These are phyloP conservation scores for Turnix velox DNA, from an alignment of 2,113 vertebrate species.

Conservation along the genomic window DNA sequence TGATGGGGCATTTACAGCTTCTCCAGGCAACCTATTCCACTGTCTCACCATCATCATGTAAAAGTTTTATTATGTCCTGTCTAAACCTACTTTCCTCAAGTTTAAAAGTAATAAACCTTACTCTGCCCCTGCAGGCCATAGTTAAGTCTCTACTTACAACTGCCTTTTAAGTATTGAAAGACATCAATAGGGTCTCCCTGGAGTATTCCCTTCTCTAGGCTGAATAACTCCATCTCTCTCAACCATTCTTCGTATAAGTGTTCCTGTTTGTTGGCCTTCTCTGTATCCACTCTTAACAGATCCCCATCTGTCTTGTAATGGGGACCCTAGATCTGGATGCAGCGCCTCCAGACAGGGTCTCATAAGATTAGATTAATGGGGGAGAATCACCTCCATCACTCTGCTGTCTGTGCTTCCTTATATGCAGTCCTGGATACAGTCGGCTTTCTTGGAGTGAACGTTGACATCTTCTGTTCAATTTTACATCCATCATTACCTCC, in stretches of 20 bases:
- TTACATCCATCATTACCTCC: background rate
- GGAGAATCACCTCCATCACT: background rate
- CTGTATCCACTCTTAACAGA: background rate
- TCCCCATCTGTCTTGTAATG: background rate
- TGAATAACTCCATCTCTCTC: background rate
- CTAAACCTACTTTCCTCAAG: background rate
- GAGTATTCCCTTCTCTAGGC: background rate
- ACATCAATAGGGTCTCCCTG: background rate
- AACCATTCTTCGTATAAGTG: background rate
- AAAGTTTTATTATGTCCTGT: background rate
- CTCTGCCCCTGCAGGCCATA: background rate
- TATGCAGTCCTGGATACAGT: background rate
- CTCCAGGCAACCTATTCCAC: background rate
- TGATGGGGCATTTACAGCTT: background rate
- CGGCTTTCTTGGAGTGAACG: background rate
- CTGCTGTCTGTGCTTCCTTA: rapidly evolving
- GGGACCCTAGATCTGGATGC: background rate
- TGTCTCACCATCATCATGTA: background rate
- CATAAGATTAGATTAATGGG: background rate
- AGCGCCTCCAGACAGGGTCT: background rate
- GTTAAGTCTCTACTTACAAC: background rate
- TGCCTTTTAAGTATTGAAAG: background rate
- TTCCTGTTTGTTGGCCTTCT: background rate
- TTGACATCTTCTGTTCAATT: background rate
- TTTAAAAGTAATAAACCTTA: background rate